Evolutionary conservation across 2,888 invertebrate species (phyloP).

Genomic region (Drosophila robusta): DNA sequence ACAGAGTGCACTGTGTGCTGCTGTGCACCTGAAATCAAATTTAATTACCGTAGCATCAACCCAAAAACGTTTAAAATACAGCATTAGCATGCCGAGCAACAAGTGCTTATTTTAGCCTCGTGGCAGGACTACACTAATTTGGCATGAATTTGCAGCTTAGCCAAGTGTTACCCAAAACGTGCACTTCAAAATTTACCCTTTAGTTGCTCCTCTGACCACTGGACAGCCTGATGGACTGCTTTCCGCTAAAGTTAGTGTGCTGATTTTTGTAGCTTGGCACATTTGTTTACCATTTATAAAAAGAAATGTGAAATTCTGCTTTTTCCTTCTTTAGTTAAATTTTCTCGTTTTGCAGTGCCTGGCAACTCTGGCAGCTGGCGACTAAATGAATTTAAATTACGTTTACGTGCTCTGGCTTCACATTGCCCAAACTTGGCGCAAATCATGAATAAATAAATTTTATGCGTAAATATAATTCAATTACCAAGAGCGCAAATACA

Average conservation of each 20-base stretch:
- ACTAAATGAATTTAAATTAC: constrained; percentile 73
- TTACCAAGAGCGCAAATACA: constrained; percentile 44
- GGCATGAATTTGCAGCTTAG: neutral
- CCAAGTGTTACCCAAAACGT: neutral
- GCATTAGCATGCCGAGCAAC: constrained; percentile 28
- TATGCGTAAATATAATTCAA: constrained; percentile 71
- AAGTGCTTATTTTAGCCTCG: constrained; percentile 20
- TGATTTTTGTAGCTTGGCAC: neutral
- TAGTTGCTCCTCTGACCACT: neutral
- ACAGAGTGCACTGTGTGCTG: too few relatives aligned
- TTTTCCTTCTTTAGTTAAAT: neutral
- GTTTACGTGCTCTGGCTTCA: constrained; percentile 64
- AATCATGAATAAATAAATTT: constrained; percentile 75
- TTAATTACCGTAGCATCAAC: constrained; percentile 1
- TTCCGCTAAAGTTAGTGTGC: neutral
- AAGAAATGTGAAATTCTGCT: neutral
- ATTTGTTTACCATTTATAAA: constrained; percentile 3
- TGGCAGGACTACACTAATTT: constrained; percentile 23
- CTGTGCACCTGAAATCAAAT: neutral
- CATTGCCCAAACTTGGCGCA: constrained; percentile 28
- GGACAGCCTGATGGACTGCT: neutral
- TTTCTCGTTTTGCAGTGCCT: constrained; percentile 20
- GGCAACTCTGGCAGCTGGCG: constrained; percentile 41
- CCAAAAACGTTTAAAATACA: neutral
- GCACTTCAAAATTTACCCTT: neutral